Conservation (phyloP, 2,797 vertebrate genomes). For the Aselliscus stoliczkanus region DNA sequence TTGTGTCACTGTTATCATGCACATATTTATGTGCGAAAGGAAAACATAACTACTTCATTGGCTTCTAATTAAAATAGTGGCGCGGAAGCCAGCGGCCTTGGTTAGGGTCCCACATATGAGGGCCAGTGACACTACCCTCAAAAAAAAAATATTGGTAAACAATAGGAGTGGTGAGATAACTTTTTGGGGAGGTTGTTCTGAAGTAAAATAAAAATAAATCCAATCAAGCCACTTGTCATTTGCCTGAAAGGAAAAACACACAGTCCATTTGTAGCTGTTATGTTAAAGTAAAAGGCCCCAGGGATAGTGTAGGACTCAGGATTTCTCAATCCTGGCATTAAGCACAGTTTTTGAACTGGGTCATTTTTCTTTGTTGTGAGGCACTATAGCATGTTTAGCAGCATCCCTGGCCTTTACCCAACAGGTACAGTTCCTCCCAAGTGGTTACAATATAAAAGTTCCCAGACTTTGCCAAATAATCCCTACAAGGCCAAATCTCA, state of each 20-base stretch:
- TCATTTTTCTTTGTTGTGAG: not conserved
- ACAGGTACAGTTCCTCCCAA: not conserved
- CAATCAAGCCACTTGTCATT: not conserved
- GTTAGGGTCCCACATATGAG: no score
- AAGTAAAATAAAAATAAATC: not conserved
- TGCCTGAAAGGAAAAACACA: not conserved
- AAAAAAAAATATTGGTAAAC: not conserved
- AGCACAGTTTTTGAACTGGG: not conserved
- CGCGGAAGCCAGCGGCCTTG: no score
- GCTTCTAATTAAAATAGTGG: constrained; percentile 1
- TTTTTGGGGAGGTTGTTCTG: not conserved
- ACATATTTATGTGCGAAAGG: not conserved
- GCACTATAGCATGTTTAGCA: not conserved
- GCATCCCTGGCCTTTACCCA: not conserved
- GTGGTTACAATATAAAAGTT: not conserved
- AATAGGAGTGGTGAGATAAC: not conserved
- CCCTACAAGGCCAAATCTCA: not conserved
- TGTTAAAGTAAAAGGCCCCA: not conserved
- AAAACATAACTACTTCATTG: not conserved
- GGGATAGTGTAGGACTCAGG: not conserved
- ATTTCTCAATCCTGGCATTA: not conserved
- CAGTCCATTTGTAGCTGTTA: not conserved
- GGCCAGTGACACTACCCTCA: no score
- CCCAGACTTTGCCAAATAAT: not conserved
- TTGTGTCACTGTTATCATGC: not conserved